Evolutionary conservation across 2,113 vertebrate species (phyloP).

Genomic region (Eulemur macaco): DNA sequence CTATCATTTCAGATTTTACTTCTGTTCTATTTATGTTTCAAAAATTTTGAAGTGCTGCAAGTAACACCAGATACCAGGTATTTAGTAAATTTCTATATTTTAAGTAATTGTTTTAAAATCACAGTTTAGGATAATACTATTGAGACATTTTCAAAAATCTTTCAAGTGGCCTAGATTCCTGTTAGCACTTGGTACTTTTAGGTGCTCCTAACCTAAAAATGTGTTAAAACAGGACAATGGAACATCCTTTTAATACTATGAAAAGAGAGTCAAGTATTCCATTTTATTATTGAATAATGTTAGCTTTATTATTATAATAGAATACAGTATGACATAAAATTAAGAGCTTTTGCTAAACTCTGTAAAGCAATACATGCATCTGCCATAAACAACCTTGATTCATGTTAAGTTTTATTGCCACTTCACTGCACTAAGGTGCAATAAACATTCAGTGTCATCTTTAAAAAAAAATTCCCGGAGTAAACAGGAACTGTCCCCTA

Average conservation of each 20-base stretch:
- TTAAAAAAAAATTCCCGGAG: slow-evolving; percentile 85
- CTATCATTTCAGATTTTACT: not conserved
- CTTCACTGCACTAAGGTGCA: slow-evolving; percentile 92
- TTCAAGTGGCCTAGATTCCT: not conserved
- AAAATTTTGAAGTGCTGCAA: not conserved
- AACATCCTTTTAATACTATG: not conserved
- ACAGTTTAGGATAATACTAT: not conserved
- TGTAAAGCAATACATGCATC: slow-evolving; percentile 90
- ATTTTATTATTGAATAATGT: slow-evolving; percentile 86
- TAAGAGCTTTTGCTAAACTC: slow-evolving; percentile 91
- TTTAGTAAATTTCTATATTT: not conserved
- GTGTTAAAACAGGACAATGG: not conserved
- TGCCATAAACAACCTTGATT: slow-evolving; percentile 88
- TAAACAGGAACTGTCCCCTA: slow-evolving; percentile 89
- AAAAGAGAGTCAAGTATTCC: slow-evolving; percentile 84
- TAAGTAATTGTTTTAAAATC: not conserved
- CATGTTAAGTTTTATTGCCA: slow-evolving; percentile 93
- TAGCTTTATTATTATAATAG: slow-evolving; percentile 89
- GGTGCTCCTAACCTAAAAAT: not conserved
- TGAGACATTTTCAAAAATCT: not conserved
- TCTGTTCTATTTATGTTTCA: not conserved
- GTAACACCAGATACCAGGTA: not conserved
- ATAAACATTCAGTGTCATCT: slow-evolving; percentile 92
- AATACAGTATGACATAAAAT: slow-evolving; percentile 91
- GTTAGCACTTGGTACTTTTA: not conserved